These are phyloP conservation scores for Pardosa pseudoannulata DNA, from an alignment of 2,888 invertebrate species.

Conservation along the genomic window DNA sequence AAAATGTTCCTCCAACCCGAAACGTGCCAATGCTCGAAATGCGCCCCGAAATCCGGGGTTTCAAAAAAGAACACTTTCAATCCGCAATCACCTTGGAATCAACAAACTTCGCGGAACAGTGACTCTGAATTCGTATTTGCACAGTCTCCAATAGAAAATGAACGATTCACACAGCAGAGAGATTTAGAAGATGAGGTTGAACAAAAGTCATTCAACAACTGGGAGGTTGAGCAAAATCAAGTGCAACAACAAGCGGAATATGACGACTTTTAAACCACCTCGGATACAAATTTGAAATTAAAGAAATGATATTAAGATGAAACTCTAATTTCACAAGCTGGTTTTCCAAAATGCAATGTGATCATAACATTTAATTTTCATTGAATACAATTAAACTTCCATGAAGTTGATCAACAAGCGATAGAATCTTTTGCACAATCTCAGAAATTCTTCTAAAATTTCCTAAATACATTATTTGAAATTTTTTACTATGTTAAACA, in stretches of 20 bases:
- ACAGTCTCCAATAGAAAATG: neutral
- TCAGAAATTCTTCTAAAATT: too few relatives aligned
- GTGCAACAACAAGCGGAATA: constrained; percentile 16
- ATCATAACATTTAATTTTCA: too few relatives aligned
- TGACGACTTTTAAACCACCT: constrained; percentile 25
- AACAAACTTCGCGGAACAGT: neutral
- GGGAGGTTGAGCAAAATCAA: neutral
- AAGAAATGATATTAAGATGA: too few relatives aligned
- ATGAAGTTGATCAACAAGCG: too few relatives aligned
- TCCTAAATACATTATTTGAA: too few relatives aligned
- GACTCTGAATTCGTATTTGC: neutral
- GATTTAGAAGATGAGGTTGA: neutral
- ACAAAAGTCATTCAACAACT: neutral
- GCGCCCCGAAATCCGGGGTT: constrained; percentile 38
- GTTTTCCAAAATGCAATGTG: too few relatives aligned
- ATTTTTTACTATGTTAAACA: too few relatives aligned
- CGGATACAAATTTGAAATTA: too few relatives aligned
- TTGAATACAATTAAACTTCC: too few relatives aligned
- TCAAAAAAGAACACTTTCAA: neutral
- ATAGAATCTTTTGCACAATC: too few relatives aligned
- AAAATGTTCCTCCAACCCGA: constrained; percentile 60
- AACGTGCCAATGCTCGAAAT: constrained; percentile 65
- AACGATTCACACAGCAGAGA: neutral
- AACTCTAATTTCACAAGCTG: too few relatives aligned
- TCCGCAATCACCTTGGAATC: neutral